A percentile compares a stretch with the other conserved stretches of the same genome.
These are phyloP conservation scores for Stenotaenia linearis DNA, from an alignment of 2,888 invertebrate species.

Conservation along the genomic window DNA sequence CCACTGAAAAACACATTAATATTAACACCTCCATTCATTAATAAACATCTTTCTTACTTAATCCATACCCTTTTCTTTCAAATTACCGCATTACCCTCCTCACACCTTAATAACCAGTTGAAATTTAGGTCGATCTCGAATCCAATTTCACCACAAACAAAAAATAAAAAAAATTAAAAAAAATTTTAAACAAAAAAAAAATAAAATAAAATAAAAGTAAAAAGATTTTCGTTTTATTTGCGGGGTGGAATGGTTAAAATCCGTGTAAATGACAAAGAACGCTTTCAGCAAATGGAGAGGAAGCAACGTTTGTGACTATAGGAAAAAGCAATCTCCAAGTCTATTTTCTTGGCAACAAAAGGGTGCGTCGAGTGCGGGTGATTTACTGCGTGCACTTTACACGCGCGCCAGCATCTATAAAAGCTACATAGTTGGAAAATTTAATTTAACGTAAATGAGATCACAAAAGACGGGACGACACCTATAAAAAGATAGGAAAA, in stretches of 20 bases:
- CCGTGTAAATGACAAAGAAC: conserved; percentile 21
- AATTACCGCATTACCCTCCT: background rate
- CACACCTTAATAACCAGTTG: background rate
- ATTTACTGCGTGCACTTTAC: conserved; percentile 23
- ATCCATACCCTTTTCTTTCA: background rate
- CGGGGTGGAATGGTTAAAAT: conserved; percentile 7
- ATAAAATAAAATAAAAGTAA: background rate
- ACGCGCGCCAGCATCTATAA: conserved; percentile 19
- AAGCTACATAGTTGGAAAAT: conserved; percentile 24
- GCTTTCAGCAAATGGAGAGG: conserved; percentile 19
- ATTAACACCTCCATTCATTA: too few species aligned
- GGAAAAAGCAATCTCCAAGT: background rate
- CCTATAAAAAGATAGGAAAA: conserved; percentile 17
- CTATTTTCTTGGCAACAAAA: conserved; percentile 19
- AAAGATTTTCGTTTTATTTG: background rate
- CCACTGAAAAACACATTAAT: too few species aligned
- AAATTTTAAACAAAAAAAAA: background rate
- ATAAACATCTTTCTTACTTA: background rate
- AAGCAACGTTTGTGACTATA: background rate
- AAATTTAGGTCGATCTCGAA: background rate
- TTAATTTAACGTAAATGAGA: conserved; percentile 17
- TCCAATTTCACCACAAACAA: background rate
- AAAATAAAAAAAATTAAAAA: background rate
- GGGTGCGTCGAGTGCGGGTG: conserved; percentile 19
- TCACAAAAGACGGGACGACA: conserved; percentile 10